These are phyloP conservation scores for Cheilosia soror DNA, from an alignment of 2,888 invertebrate genomes.

Conservation along the genomic window DNA sequence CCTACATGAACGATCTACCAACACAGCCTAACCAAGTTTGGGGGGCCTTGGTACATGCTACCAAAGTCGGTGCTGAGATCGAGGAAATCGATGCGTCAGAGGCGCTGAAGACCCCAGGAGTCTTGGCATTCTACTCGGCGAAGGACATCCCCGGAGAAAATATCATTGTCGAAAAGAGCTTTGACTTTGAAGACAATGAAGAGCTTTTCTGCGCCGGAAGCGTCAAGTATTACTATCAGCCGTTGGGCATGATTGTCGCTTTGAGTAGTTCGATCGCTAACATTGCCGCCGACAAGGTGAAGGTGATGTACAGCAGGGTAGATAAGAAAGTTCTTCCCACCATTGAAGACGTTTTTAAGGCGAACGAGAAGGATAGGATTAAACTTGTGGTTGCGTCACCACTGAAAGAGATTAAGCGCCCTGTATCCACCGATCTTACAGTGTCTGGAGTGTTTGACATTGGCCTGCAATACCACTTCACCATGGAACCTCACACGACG, in stretches of 20 bases:
- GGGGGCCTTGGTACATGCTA: slow-evolving; percentile 86
- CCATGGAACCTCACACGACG: slow-evolving; percentile 90
- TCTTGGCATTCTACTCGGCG: slow-evolving; percentile 86
- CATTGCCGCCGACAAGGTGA: slow-evolving; percentile 85
- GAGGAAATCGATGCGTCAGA: slow-evolving; percentile 85
- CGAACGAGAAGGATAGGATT: slow-evolving; percentile 74
- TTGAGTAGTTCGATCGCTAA: slow-evolving; percentile 86
- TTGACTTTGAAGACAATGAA: slow-evolving; percentile 81
- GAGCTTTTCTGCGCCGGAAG: slow-evolving; percentile 80
- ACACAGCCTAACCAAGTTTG: slow-evolving; percentile 86
- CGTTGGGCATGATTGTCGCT: slow-evolving; percentile 90
- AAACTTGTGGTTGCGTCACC: slow-evolving; percentile 78
- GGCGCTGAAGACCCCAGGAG: slow-evolving; percentile 87
- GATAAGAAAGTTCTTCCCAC: slow-evolving; percentile 70
- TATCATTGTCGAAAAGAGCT: slow-evolving; percentile 79
- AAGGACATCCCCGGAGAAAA: slow-evolving; percentile 88
- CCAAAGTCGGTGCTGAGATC: slow-evolving; percentile 85
- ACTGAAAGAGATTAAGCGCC: slow-evolving; percentile 75
- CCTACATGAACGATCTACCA: slow-evolving; percentile 89
- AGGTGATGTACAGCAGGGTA: slow-evolving; percentile 79
- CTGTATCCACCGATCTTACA: slow-evolving; percentile 76
- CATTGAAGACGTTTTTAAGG: slow-evolving; percentile 65
- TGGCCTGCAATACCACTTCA: slow-evolving; percentile 89
- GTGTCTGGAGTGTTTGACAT: slow-evolving; percentile 85
- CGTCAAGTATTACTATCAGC: slow-evolving; percentile 88